Evolutionary conservation across 2,888 invertebrate species (phyloP).

Genomic region (Yponomeuta evonymella): DNA sequence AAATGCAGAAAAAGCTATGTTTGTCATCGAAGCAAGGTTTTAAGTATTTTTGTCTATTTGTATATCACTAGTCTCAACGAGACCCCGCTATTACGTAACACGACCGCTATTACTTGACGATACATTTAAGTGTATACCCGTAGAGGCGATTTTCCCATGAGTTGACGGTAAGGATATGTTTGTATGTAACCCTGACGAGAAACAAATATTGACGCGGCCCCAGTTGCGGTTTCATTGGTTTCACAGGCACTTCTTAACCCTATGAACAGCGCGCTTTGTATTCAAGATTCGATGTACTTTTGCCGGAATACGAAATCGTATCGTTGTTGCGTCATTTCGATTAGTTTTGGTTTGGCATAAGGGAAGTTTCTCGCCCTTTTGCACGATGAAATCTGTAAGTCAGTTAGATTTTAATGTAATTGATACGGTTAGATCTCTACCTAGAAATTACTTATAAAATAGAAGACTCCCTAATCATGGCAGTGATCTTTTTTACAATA

Average conservation of each 20-base stretch:
- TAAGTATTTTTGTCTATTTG: conserved; percentile 43
- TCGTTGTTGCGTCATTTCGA: not conserved
- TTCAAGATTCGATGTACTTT: not conserved
- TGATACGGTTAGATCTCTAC: no score
- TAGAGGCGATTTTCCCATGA: not conserved
- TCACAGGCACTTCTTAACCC: conserved; percentile 8
- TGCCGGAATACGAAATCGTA: not conserved
- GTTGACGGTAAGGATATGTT: not conserved
- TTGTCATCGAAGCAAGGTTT: not conserved
- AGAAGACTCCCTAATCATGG: no score
- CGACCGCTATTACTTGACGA: not conserved
- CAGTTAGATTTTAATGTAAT: no score
- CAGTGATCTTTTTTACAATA: no score
- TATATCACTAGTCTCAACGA: conserved; percentile 39
- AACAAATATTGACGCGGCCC: conserved; percentile 51
- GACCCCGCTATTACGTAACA: not conserved
- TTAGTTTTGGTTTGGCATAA: not conserved
- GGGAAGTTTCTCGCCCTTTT: no score
- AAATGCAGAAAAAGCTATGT: not conserved
- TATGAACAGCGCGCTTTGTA: not conserved
- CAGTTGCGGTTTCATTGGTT: conserved; percentile 3
- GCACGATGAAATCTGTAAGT: no score
- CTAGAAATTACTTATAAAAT: no score
- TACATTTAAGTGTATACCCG: not conserved
- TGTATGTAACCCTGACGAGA: conserved; percentile 29